Base-by-base conservation (phyloP, 2,113 vertebrate species). In the Clarias magur region DNA sequence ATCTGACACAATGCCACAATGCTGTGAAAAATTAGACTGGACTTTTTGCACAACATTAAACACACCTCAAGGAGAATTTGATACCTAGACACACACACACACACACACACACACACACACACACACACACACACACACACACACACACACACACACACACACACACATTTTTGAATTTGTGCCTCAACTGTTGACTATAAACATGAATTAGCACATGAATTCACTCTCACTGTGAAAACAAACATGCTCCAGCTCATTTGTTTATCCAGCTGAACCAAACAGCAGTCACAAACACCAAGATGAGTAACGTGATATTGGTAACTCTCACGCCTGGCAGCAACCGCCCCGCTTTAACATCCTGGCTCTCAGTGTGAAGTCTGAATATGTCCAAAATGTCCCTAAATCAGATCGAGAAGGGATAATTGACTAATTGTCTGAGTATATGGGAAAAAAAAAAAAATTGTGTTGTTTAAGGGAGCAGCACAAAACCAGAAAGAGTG, bases 251-350 rank as follows among this genome's bases (percentile, higher is more conserved):
- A n/a, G 13, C 6, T 19, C 54, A 30, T 59, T 9, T 80, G 78
- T 80, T 80, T 80, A 27, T 80, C n/a, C 78, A 80, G 78, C 78
- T 80, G 78, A 25, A 79, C 25, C 53, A 70, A 70, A 34, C 30
- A 57, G 53, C 25, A 56, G 2, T 80, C 54, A 80, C 78, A 30
- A 80, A 30, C 78, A 48, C 38, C 5, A 23, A 53, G 30, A 42
- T n/a, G 23, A n/a, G 4, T 54, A 21, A 59, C 30, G 16, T 17
- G 78, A 21, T 56, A 3, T 21, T 21, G 2, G 23, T 53, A 80
- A 59, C 54, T 80, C 27, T 59, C n/a, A 57, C 27, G 12, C 16
- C 54, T 80, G 27, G 16, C 13, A 30, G 54, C n/a, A 30, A 11
- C 16, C 27, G 21, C 27, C 4, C 3, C 30, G 16, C 78, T 19